A percentile compares a stretch with the other conserved stretches of the same genome.
phyloP scores from a whole-genome alignment of 2,113 vertebrate genomes.

The Cranoglanis bouderius region DNA sequence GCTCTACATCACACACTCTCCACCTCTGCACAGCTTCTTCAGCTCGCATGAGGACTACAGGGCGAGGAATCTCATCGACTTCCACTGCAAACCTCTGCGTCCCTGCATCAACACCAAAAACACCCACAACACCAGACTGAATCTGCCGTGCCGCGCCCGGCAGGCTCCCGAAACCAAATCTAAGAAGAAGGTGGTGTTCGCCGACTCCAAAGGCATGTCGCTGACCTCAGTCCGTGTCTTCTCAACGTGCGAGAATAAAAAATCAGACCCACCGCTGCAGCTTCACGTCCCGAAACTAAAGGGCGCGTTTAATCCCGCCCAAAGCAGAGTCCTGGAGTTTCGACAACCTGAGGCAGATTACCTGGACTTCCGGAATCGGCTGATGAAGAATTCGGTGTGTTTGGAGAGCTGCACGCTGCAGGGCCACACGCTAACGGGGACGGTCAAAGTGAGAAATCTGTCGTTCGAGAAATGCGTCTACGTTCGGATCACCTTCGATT shows the following conservation, averaged over 20 bases:
- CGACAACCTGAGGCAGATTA: slow-evolving; percentile 88
- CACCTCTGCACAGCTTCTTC: slow-evolving; percentile 86
- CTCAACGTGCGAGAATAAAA: slow-evolving; percentile 84
- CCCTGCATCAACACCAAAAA: slow-evolving; percentile 84
- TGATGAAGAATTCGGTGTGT: slow-evolving; percentile 85
- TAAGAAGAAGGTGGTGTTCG: slow-evolving; percentile 94
- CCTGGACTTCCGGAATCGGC: slow-evolving; percentile 84
- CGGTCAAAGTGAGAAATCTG: slow-evolving; percentile 89
- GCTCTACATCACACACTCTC: slow-evolving; percentile 90
- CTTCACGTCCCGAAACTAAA: slow-evolving; percentile 85
- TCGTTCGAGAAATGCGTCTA: slow-evolving; percentile 88
- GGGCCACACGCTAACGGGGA: slow-evolving; percentile 84
- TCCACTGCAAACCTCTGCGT: slow-evolving; percentile 80
- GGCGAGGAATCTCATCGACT: slow-evolving; percentile 74
- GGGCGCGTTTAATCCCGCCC: slow-evolving; percentile 72
- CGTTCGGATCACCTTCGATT: slow-evolving; percentile 86
- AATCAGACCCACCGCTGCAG: slow-evolving; percentile 72
- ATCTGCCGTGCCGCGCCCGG: slow-evolving; percentile 71
- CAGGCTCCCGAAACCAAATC: slow-evolving; percentile 63
- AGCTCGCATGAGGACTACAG: slow-evolving; percentile 81
- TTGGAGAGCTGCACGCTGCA: slow-evolving; percentile 90
- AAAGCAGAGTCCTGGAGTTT: slow-evolving; percentile 84
- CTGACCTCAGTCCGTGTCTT: slow-evolving; percentile 90
- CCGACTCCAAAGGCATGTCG: slow-evolving; percentile 89
- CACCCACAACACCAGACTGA: slow-evolving; percentile 52